Evolutionary conservation across 2,113 vertebrate genomes (phyloP).

Genomic region (Phasianus colchicus): DNA sequence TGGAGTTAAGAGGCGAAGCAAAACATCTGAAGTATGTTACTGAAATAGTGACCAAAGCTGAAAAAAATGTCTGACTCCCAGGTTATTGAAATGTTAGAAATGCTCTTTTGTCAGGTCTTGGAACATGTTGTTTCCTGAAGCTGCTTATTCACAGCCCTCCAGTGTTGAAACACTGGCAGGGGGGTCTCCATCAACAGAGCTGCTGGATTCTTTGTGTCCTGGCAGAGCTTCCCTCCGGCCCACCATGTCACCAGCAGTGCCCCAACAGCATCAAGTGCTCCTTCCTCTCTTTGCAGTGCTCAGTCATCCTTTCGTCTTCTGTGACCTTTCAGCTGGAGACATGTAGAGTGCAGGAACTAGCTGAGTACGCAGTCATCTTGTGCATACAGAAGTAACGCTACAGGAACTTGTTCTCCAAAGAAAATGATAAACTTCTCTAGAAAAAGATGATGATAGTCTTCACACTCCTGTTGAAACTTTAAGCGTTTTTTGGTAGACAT

Average conservation of each 20-base stretch:
- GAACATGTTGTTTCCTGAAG: neutral
- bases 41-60: neutral
- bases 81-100: neutral
- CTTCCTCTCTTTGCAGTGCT: neutral
- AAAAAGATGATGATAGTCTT: neutral
- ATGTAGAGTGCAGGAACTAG: neutral
- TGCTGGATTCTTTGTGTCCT: neutral
- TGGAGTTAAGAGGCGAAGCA: neutral
- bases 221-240: neutral
- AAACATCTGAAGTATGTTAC: neutral
- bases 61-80: neutral
- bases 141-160: neutral
- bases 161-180: neutral
- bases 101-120: neutral
- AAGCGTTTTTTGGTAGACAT: neutral
- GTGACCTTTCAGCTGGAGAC: conserved; percentile 1
- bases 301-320: neutral
- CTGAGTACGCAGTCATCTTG: neutral
- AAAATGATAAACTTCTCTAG: neutral
- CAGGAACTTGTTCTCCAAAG: neutral
- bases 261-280: neutral
- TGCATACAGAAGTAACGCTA: neutral
- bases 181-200: neutral
- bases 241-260: neutral
- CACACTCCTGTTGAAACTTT: neutral